Evolutionary conservation across 2,113 vertebrate species (phyloP), one percentile per base, ranked within the genome.

Genomic region (Dunckerocampus dactyliophorus): DNA sequence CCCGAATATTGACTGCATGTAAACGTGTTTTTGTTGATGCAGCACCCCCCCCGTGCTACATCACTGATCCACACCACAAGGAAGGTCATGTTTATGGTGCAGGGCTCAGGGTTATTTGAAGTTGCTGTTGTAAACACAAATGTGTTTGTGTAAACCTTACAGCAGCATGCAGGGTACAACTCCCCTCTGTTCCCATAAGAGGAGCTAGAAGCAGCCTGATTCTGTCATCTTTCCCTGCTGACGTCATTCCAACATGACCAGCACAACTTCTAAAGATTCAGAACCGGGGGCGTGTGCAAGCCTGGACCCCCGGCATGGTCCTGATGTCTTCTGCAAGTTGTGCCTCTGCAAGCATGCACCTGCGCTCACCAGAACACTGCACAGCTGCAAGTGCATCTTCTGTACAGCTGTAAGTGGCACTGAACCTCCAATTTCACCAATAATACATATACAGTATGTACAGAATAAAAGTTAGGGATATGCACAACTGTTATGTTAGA

Each of bases 311-410:
- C 83, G 20, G 70, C 84, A 15, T 65, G 85, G 16, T 77, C 22
- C 83, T 74, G 48, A 89, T n/a, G 64, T 94, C 67, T 93, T 89
- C 54, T 98, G 96, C 92, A 98, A 96, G 75, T 88, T 98, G 34
- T 98, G 96, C 81, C 89, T 98, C 61, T 94, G 84, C 59, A 92
- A 95, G 75, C 92, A 93, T 69, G 86, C 93, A 20, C 49, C 87
- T 59, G 88, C 91, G 71, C 91, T 91, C 73, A 92, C 92, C 83
- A 93, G 87, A 59, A 86, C 81, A 10, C 91, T 98, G 78, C 92
- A 90, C 67, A 89, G 92, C 74, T 98, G 96, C 85, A 86, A 43
- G 78, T 98, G 96, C 71, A 79, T 92, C 73, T 98, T 94, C 72
- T 98, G 96, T 72, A 94, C 93, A 50, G 76, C 71, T 64, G 96